phyloP scores from a whole-genome alignment of 2,797 vertebrate species.

The Helarctos malayanus region DNA sequence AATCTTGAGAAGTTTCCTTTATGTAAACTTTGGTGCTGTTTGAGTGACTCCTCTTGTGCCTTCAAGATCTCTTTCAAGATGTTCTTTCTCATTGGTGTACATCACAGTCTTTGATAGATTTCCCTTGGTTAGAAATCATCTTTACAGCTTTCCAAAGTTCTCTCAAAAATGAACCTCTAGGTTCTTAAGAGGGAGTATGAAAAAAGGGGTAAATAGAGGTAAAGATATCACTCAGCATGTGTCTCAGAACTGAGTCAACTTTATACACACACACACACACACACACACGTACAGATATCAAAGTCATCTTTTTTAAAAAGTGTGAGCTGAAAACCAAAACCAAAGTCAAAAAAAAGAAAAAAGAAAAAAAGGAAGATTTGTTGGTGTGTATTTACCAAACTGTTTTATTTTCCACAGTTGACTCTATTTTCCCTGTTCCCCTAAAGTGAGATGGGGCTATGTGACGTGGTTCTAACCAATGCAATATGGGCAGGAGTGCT shows the following conservation, averaged over 20 bases:
- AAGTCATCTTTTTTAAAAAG: neutral
- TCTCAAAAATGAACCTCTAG: neutral
- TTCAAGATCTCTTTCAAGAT: neutral
- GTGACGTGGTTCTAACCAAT: neutral
- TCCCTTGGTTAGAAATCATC: neutral
- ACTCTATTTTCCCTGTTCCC: neutral
- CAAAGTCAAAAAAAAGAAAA: neutral
- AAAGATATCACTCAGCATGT: neutral
- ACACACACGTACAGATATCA: neutral
- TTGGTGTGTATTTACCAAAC: neutral
- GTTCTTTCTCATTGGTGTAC: neutral
- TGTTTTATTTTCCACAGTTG: neutral
- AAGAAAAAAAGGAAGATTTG: neutral
- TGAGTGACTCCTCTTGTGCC: neutral
- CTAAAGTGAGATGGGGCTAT: neutral
- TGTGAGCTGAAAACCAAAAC: neutral
- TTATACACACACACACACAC: neutral
- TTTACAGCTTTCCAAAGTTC: neutral
- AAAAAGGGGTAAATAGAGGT: neutral
- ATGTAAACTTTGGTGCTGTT: neutral
- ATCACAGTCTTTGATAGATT: neutral
- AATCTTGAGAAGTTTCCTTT: constrained; percentile 19
- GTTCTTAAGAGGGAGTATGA: neutral
- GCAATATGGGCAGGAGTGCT: neutral
- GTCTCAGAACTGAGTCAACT: neutral